Evolutionary conservation across 2,888 invertebrate genomes (phyloP), one percentile per base, ranked within the genome.

Genomic region (Teleogryllus oceanicus): DNA sequence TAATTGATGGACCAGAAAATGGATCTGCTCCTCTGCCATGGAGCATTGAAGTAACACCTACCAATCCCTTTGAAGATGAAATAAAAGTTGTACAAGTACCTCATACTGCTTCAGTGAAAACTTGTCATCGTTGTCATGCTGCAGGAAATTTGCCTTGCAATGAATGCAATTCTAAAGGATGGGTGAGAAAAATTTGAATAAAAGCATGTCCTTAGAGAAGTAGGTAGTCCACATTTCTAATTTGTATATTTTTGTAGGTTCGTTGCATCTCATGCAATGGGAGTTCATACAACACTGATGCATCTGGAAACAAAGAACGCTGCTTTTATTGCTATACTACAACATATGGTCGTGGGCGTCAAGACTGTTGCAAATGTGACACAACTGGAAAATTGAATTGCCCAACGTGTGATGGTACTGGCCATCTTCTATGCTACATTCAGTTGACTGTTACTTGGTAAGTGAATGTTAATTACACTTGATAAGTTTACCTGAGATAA

Each of bases 71-170:
- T 83, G 84, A 86, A 74, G 87, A 87, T 80, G 88, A 88, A 82
- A 85, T 85, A 77, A 87, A 87, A 83, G 84, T 86, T 78, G 83
- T 88, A n/a, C 86, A 87, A 85, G 89, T 89, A 13, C 89, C 89
- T 3, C 89, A 89, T 83, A 89, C 89, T 16, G 87, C 88, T 8
- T 87, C 87, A 3, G 86, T 89, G 16, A 87, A 87, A 84, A 86
- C 86, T 12, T 87, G 87, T 82, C 88, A 88, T 84, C 84, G 85
- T 20, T 88, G 88, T 83, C 84, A 85, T 78, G 88, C 87, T 12
- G 84, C 85, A 11, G 88, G 88, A 18, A 85, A 86, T 16, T 83
- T 86, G 49, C 83, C 83, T 37, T 87, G 87, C 83, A 83, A 84
- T 12, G 85, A 86, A 78, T 89, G 89, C 83, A 85, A 86, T 82